Conservation (phyloP, 2,888 invertebrate genomes). For the Tetranychus truncatus region DNA sequence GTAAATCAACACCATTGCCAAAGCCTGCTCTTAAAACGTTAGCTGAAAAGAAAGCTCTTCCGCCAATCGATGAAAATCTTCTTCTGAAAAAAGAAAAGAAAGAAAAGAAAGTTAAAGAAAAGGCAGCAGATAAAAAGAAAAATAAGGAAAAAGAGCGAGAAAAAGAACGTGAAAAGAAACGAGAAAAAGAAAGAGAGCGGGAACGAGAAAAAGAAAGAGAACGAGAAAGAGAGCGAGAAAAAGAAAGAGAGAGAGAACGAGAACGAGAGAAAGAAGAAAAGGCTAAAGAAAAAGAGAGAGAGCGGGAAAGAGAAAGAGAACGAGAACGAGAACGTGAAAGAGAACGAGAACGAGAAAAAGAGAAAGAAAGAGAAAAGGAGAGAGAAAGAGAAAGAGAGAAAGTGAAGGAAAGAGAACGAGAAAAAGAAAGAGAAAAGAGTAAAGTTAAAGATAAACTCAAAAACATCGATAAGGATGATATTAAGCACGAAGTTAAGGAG, state of each 20-base stretch:
- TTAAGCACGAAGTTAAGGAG: background rate
- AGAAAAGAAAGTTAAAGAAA: conserved; percentile 18
- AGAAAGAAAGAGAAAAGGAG: conserved; percentile 14
- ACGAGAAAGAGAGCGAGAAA: conserved; percentile 9
- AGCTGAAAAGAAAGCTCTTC: conserved; percentile 22
- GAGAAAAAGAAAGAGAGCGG: conserved; percentile 15
- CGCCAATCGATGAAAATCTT: conserved; percentile 5
- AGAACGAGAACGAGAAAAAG: background rate
- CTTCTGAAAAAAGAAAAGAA: conserved; percentile 19
- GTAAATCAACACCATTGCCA: background rate
- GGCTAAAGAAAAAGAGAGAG: background rate
- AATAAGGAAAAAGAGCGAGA: conserved; percentile 11
- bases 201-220: conserved; percentile 19
- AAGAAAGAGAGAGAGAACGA: background rate
- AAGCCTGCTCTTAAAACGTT: conserved; percentile 16
- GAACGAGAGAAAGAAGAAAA: background rate
- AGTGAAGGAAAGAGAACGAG: conserved; percentile 19
- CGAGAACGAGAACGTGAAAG: background rate
- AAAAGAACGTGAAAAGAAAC: conserved; percentile 9
- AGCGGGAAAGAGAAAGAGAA: background rate
- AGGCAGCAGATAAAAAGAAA: conserved; percentile 13
- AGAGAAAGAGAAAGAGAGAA: conserved; percentile 22
- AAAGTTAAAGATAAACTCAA: background rate
- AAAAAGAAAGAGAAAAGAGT: conserved; percentile 17
- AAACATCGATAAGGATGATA: background rate